A percentile compares a stretch with the other conserved stretches of the same genome.
Conservation (phyloP, 2,113 vertebrate genomes). For the Panthera leo region DNA sequence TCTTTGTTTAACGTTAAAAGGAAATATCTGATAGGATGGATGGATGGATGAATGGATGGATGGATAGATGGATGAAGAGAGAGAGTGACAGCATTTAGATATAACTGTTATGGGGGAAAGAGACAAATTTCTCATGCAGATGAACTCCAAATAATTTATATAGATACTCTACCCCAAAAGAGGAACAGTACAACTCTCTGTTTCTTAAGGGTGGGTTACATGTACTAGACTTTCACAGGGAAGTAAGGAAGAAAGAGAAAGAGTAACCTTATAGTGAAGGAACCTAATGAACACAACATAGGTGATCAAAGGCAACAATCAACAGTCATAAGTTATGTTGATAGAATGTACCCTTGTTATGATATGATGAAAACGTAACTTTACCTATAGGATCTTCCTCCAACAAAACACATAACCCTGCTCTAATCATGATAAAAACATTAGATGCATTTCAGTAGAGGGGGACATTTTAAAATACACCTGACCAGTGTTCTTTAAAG, state of each 20-base stretch:
- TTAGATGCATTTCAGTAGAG: neutral
- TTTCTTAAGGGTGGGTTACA: neutral
- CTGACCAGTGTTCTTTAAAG: neutral
- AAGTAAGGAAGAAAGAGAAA: too few species aligned
- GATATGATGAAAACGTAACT: neutral
- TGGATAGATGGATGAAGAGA: neutral
- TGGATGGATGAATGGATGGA: neutral
- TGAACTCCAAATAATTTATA: neutral
- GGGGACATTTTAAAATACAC: neutral
- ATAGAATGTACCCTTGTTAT: neutral
- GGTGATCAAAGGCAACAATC: neutral
- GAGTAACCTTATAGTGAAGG: neutral
- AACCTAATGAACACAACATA: neutral
- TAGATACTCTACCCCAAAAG: neutral
- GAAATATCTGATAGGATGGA: neutral
- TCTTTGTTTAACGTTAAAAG: neutral
- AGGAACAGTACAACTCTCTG: neutral
- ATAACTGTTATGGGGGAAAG: neutral
- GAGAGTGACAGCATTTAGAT: neutral
- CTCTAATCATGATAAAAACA: neutral
- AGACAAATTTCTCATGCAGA: neutral
- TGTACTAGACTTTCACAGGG: neutral
- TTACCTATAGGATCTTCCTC: neutral
- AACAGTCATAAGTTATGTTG: neutral
- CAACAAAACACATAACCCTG: neutral